Percentiles rank a stretch among this genome's conserved stretches.
Evolutionary conservation across 2,888 invertebrate species (phyloP).

Genomic region (Papilio protenor): DNA sequence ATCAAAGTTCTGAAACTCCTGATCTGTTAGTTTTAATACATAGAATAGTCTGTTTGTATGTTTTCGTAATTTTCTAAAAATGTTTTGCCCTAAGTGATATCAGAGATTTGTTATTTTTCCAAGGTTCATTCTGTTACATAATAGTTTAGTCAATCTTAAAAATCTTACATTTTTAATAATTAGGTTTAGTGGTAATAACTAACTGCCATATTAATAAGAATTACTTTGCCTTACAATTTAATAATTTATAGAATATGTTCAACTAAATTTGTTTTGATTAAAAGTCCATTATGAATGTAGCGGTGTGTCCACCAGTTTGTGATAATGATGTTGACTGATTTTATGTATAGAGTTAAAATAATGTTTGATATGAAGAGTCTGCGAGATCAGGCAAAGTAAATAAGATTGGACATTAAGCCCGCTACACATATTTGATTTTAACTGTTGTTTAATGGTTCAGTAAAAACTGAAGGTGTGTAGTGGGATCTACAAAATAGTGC

Average conservation of each 20-base stretch:
- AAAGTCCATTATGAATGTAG: constrained; percentile 39
- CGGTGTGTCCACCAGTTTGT: constrained; percentile 55
- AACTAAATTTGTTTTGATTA: constrained; percentile 21
- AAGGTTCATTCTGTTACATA: constrained; percentile 32
- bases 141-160: constrained; percentile 20
- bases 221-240: constrained; percentile 23
- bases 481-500: constrained; percentile 62
- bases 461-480: too few relatives aligned
- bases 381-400: constrained; percentile 55
- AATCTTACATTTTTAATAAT: constrained; percentile 8
- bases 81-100: background rate
- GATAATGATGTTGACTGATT: constrained; percentile 75
- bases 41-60: background rate
- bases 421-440: too few relatives aligned
- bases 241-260: constrained; percentile 11
- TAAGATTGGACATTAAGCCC: constrained; percentile 19
- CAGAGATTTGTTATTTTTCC: constrained; percentile 17
- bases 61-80: constrained; percentile 3
- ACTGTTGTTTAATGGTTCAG: too few relatives aligned
- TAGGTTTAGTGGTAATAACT: constrained; percentile 32
- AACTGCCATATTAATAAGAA: constrained; percentile 41
- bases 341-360: constrained; percentile 58
- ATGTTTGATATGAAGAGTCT: constrained; percentile 58
- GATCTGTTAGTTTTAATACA: constrained; percentile 6
- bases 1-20: background rate